phyloP scores from a whole-genome alignment of 2,797 vertebrate species.

The Sebastes minor region DNA sequence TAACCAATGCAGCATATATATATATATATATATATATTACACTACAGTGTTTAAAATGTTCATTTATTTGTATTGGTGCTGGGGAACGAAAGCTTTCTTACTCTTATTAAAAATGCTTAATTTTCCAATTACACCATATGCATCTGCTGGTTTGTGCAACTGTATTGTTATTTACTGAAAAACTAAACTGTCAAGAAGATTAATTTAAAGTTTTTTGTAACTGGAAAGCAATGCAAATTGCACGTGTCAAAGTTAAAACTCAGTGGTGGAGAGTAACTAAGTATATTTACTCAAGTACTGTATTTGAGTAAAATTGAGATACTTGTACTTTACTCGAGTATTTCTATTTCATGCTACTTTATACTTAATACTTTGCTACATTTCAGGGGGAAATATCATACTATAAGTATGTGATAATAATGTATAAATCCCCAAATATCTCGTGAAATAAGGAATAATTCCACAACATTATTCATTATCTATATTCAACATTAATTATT shows the following conservation, averaged over 20 bases:
- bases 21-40: too few species aligned
- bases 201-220: neutral
- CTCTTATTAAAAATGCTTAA: neutral
- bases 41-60: neutral
- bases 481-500: too few species aligned
- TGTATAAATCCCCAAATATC: too few species aligned
- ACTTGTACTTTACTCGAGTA: too few species aligned
- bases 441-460: too few species aligned
- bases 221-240: neutral
- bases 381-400: too few species aligned
- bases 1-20: neutral
- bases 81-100: neutral
- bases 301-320: too few species aligned
- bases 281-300: too few species aligned
- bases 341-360: too few species aligned
- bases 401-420: too few species aligned
- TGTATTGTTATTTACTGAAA: neutral
- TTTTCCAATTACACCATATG: neutral
- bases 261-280: neutral
- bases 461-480: too few species aligned
- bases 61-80: neutral
- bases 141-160: neutral
- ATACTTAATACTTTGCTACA: too few species aligned
- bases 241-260: neutral
- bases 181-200: neutral